Evolutionary conservation across 2,797 vertebrate species (phyloP), one percentile per base, ranked within the genome.

Genomic region (Melanotaenia nigrans): DNA sequence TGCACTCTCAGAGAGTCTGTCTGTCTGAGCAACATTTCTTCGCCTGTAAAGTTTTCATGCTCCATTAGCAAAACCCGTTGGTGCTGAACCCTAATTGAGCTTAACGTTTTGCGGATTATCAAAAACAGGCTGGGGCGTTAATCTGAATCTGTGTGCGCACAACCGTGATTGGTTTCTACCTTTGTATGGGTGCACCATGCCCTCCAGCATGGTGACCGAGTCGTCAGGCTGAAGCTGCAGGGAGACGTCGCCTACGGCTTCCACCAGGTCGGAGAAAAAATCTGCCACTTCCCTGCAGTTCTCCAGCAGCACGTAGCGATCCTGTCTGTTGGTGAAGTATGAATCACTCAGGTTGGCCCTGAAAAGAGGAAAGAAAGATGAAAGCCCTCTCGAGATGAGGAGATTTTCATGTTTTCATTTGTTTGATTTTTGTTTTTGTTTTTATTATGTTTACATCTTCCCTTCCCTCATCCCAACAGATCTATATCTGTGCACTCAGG

Each of bases 271-370:
- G 0, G 95, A 93, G 91, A 99, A 99, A 93, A 99, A 99, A 92
- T 99, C 95, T 0, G 96, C 96, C 0, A 99, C 90, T 79, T 98
- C 96, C 0, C 84, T 64, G 51, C 97, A 98, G 91, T 97, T 94
- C 92, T 94, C 96, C 87, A 99, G 92, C 85, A 99, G 91, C 67
- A 99, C 92, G 20, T 99, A 99, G 58, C 97, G 97, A 89, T 99
- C 98, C 93, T 99, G 98, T 36, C 98, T 95, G 82, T 99, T 99
- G 85, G 96, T 98, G 94, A 99, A 99, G 93, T 99, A 99, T 38
- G 96, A 97, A 87, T 99, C 97, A 55, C 98, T 99, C 90, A 99
- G 92, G 93, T 99, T 99, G 49, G 97, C 98, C 0, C 98, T 99
- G 79, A 9, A 59, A 56, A 58, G 0, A 28, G 40, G 20, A 75